Base-by-base conservation (phyloP, 2,888 invertebrate species). In the Frankliniella intonsa region DNA sequence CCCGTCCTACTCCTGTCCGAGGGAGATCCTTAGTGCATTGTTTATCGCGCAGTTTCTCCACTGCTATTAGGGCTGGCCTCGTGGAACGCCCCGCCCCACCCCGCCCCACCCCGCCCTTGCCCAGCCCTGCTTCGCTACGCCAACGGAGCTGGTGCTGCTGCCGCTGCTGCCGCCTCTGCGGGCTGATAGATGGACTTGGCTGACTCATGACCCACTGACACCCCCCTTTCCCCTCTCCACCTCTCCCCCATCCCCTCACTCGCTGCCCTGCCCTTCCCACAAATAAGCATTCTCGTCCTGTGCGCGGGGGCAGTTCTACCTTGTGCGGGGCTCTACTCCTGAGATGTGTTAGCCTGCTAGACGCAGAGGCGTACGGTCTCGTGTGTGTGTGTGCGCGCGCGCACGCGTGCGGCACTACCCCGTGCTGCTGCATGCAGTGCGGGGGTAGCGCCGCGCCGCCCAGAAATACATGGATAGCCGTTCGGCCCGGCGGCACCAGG, bases 1-100 rank as follows among this genome's bases (percentile, higher is more conserved):
- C 2, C 69, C 69, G 76, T 5, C 81, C 76, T 69, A 1, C 81
- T 50, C 38, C 5, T 69, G 0, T 9, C 51, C 49, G 69, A n/a
- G 69, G 22, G n/a, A n/a, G 65, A 22, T 22, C 69, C 69, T 76
- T 76, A 25, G 22, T 76, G 69, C 69, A 76, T 76, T 76, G 69
- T 76, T 76, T 76, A 76, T 22, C 69, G 69, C 69, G 38, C 5
- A 38, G 38, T 38, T 38, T 38, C 38, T 38, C 38, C 38, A 8
- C 22, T 0, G 22, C 69, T 69, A 76, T 76, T 76, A 76, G 17
- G 38, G 38, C 38, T 38, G 38, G 38, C 38, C 38, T 38, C 38
- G 38, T 38, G 38, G 38, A 38, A 38, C 38, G 5, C 38, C 38
- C 38, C 38, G 3, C 38, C 38, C 38, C 38, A 38, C 38, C 38